Evolutionary conservation across 2,888 invertebrate genomes (phyloP).

Genomic region (Rhagonycha fulva): DNA sequence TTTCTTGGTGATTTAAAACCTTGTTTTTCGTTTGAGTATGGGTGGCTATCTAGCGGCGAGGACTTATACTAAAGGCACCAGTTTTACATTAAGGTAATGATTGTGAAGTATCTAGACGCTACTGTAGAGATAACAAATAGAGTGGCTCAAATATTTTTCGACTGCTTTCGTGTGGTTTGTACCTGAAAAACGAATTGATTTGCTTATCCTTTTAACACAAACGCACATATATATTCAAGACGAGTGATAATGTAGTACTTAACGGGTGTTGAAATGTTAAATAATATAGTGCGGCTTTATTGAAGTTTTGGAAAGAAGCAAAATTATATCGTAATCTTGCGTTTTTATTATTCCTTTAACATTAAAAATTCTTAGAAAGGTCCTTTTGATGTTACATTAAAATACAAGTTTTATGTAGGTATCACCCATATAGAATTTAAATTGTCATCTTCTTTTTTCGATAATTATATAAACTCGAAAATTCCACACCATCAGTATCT

Average conservation of each 20-base stretch:
- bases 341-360: constrained; percentile 22
- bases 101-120: constrained; percentile 48
- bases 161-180: constrained; percentile 5
- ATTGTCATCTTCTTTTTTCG: not conserved
- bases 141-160: constrained; percentile 37
- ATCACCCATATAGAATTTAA: not conserved
- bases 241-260: constrained; percentile 53
- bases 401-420: not conserved
- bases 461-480: not conserved
- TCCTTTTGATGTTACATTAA: not conserved
- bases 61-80: constrained; percentile 49
- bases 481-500: not conserved
- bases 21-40: constrained; percentile 26
- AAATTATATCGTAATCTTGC: constrained; percentile 24
- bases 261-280: constrained; percentile 55
- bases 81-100: constrained; percentile 51
- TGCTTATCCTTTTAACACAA: constrained; percentile 49
- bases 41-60: constrained; percentile 53
- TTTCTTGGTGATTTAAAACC: not conserved
- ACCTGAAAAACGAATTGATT: constrained; percentile 36
- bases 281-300: constrained; percentile 48
- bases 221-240: constrained; percentile 43
- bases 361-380: constrained; percentile 23
- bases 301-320: constrained; percentile 35
- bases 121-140: constrained; percentile 52